Conservation (phyloP, 1,140 invertebrate species). For the Manduca sexta region DNA sequence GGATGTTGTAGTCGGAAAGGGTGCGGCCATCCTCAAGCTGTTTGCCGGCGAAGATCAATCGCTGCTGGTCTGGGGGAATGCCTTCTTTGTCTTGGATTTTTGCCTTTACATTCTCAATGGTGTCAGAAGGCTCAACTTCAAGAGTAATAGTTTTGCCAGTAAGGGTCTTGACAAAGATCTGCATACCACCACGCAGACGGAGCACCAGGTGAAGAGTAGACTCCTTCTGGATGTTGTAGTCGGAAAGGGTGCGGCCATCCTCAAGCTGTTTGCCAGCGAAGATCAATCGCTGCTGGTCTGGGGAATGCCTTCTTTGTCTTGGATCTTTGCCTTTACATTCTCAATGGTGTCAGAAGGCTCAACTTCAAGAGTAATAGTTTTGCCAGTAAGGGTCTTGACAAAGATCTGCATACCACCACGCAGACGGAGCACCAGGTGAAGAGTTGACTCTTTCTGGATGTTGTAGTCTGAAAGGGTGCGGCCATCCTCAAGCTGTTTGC, state of each 20-base stretch:
- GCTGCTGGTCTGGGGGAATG: slow-evolving; percentile 27
- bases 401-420: slow-evolving; percentile 36
- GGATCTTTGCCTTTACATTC: slow-evolving; percentile 21
- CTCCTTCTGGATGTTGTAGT: slow-evolving; percentile 31
- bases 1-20: slow-evolving; percentile 32
- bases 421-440: slow-evolving; percentile 86
- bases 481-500: slow-evolving; percentile 88
- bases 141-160: slow-evolving; percentile 12
- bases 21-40: slow-evolving; percentile 33
- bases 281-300: slow-evolving; percentile 8
- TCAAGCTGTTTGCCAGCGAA: slow-evolving; percentile 30
- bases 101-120: slow-evolving; percentile 28
- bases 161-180: slow-evolving; percentile 73
- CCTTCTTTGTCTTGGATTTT: slow-evolving; percentile 31
- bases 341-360: slow-evolving; percentile 30
- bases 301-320: slow-evolving; percentile 13
- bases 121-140: slow-evolving; percentile 26
- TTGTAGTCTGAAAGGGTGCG: slow-evolving; percentile 86
- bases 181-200: slow-evolving; percentile 27
- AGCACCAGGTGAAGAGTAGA: slow-evolving; percentile 24
- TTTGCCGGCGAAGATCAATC: slow-evolving; percentile 73
- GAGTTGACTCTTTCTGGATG: slow-evolving; percentile 86
- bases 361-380: slow-evolving; percentile 42
- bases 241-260: slow-evolving; percentile 28
- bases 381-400: slow-evolving; percentile 32